Conservation (phyloP, 1,140 invertebrate species). For the Rhagoletis zephyria region DNA sequence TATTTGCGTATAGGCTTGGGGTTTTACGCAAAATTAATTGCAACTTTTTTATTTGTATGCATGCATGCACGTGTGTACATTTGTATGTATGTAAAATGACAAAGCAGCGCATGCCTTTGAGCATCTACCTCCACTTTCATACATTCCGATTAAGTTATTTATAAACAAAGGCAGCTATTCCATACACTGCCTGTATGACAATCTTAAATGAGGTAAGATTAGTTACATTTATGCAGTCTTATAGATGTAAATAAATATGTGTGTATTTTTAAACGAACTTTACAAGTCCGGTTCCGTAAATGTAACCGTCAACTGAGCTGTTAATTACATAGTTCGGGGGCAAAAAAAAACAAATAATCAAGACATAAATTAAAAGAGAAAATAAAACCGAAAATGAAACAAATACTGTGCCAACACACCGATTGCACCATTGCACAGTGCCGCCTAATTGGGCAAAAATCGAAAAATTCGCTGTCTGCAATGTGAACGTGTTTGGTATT, state of each 20-base stretch:
- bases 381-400: neutral
- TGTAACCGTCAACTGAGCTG: conserved; percentile 3
- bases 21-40: conserved; percentile 22
- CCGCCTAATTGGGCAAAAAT: no score
- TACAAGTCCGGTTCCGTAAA: conserved; percentile 38
- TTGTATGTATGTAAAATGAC: neutral
- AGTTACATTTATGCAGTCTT: conserved; percentile 31
- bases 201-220: conserved; percentile 17
- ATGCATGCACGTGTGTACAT: no score
- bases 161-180: neutral
- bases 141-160: conserved; percentile 3
- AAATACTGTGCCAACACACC: neutral
- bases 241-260: neutral
- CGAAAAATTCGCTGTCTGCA: no score
- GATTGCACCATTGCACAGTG: no score
- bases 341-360: neutral
- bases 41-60: neutral
- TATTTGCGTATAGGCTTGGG: neutral
- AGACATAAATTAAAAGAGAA: neutral
- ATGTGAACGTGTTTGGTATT: no score
- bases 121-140: neutral
- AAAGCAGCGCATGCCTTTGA: neutral
- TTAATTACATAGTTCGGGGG: neutral
- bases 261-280: neutral
- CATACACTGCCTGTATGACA: no score